Percentiles rank a stretch among this genome's conserved stretches.
Evolutionary conservation across 2,113 vertebrate species (phyloP).

Genomic region (Otus sunia): DNA sequence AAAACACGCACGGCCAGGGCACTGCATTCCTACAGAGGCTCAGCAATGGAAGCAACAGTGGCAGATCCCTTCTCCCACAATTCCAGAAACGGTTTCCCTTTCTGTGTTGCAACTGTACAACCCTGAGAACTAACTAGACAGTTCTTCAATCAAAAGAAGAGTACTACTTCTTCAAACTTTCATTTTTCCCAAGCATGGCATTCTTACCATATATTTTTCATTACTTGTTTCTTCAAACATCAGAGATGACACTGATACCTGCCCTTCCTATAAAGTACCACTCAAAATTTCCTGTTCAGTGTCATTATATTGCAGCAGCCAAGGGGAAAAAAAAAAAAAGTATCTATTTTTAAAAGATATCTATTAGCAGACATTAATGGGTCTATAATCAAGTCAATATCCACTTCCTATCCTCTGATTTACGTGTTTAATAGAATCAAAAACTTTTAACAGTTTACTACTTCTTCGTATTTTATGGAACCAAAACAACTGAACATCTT

Average conservation of each 20-base stretch:
- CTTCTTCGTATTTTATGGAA: background rate
- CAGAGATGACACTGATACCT: background rate
- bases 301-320: background rate
- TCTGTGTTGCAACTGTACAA: background rate
- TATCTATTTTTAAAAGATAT: background rate
- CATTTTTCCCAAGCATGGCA: background rate
- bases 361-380: background rate
- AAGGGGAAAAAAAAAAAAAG: background rate
- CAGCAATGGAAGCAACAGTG: background rate
- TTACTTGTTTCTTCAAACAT: background rate
- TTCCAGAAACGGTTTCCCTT: background rate
- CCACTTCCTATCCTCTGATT: background rate
- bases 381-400: background rate
- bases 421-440: background rate
- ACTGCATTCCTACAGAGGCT: background rate
- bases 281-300: background rate
- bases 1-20: background rate
- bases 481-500: background rate
- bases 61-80: background rate
- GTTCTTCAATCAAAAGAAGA: background rate
- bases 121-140: background rate
- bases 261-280: background rate
- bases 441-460: background rate
- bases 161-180: background rate
- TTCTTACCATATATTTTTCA: background rate